Evolutionary conservation across 2,888 invertebrate genomes (phyloP), one percentile per base, ranked within the genome.

Genomic region (Cheilosia soror): DNA sequence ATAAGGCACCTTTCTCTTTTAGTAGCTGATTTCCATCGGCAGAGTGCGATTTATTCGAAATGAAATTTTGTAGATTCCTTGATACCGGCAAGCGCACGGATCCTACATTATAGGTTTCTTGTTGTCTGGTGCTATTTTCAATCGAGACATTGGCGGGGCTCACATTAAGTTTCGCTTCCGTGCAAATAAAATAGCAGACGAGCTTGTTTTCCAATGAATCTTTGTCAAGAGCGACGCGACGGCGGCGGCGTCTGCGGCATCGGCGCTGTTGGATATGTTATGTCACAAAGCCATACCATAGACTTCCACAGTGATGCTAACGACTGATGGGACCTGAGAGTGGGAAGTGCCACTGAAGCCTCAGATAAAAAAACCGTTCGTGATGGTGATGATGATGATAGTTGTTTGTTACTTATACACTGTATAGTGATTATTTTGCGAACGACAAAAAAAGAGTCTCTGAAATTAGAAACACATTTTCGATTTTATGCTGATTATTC

Each of bases 1-100:
- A 63, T 78, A 62, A 68, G 83, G 66, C 44, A 63, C 83, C 83
- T 83, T 83, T 83, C 83, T 83, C 83, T 83, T 83, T 83, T 82
- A 60, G 60, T 69, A 65, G 53, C 65, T 72, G 72, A 72, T 72
- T 79, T 72, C 65, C 65, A 72, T 79, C 65, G 51, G 68, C n/a
- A 20, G 9, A 11, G 49, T 78, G 78, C 78, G 79, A 83, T 83
- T 83, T 83, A 83, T 83, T 83, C 31, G 68, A 83, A 83, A 83
- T 83, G 68, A 79, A 82, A 73, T 73, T 78, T 83, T 57, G 51
- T 73, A 69, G 83, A 83, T 79, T 83, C 73, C 83, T 83, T 60
- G 58, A 68, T 78, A 63, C 62, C 5, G 11, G 27, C 11, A 62
- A 37, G 57, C 68, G 68, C 55, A 44, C 29, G 73, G 55, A 78